Evolutionary conservation across 2,113 vertebrate species (phyloP), one percentile per base, ranked within the genome.

Genomic region (Festucalex cinctus): DNA sequence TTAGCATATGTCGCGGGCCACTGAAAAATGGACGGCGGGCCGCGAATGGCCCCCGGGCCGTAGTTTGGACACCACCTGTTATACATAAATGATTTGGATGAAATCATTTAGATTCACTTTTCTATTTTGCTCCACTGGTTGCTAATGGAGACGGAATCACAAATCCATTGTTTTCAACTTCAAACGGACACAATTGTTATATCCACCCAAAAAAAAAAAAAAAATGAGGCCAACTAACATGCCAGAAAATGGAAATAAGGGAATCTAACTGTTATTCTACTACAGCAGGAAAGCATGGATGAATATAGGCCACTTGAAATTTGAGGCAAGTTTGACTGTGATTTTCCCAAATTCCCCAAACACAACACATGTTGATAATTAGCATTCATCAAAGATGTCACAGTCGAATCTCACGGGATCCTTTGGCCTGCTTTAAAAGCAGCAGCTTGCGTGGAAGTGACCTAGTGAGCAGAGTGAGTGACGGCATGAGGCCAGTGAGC

Each of bases 381-480:
- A 76, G 69, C 64, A 63, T 74, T 74, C 70, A 74, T 78, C 57
- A 71, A 61, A 72, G 53, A 54, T 48, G 59, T 41, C 67, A 35
- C 28, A 68, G 76, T 58, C 54, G 22, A 62, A 76, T 74, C 83
- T 69, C 83, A 64, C 14, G 79, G 83, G 81, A 83, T 24, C 26
- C 7, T 0, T 17, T 82, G 78, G 28, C 75, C 78, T 66, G 53
- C 60, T 87, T 85, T 63, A 20, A 41, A n/a, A 68, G 22, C 76
- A 43, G 73, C 66, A 19, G 70, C 70, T 70, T 51, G 7, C 41
- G 41, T 35, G 32, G 71, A 70, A 60, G 63, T 70, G 80, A 80
- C 85, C 85, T 24, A 77, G 70, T 82, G 70, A 80, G 75, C 64
- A 16, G 26, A 2, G 58, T 74, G 81, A 84, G 68, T 75, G 78